These are phyloP conservation scores for Mallotus villosus DNA, from an alignment of 2,797 vertebrate species.

Conservation along the genomic window DNA sequence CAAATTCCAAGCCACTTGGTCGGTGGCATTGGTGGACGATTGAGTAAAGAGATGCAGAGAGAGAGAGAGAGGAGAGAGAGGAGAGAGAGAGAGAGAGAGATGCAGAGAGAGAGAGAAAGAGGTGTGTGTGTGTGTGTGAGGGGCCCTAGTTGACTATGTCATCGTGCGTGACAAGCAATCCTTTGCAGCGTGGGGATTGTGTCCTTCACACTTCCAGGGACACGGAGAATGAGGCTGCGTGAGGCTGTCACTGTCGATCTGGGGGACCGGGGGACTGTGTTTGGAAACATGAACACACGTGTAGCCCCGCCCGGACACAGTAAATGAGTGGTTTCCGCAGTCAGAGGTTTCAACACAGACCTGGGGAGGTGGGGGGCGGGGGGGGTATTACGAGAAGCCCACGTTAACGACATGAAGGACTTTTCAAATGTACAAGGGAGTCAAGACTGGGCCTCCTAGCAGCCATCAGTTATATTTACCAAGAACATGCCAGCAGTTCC, in stretches of 20 bases:
- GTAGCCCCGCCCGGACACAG: background rate
- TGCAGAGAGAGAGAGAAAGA: no score
- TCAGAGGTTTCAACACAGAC: background rate
- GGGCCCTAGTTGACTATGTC: no score
- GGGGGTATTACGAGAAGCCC: background rate
- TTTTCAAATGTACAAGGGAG: background rate
- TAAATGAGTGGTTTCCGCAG: background rate
- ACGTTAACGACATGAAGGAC: no score
- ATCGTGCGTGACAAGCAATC: no score
- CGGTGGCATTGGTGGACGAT: background rate
- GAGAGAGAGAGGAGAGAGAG: no score
- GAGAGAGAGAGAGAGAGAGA: no score
- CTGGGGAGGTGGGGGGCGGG: background rate
- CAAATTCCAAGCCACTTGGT: background rate
- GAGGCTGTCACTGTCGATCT: no score
- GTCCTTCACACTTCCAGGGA: no score
- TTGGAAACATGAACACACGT: background rate
- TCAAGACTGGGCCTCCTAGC: background rate
- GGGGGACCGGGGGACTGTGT: no score
- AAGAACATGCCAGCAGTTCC: slow-evolving; percentile 20
- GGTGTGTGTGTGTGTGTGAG: no score
- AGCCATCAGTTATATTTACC: slow-evolving; percentile 51
- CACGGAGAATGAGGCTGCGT: no score
- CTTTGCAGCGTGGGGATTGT: no score
- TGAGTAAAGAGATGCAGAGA: background rate